Evolutionary conservation across 2,113 vertebrate genomes (phyloP), one percentile per base, ranked within the genome.

Genomic region (Lontra canadensis): DNA sequence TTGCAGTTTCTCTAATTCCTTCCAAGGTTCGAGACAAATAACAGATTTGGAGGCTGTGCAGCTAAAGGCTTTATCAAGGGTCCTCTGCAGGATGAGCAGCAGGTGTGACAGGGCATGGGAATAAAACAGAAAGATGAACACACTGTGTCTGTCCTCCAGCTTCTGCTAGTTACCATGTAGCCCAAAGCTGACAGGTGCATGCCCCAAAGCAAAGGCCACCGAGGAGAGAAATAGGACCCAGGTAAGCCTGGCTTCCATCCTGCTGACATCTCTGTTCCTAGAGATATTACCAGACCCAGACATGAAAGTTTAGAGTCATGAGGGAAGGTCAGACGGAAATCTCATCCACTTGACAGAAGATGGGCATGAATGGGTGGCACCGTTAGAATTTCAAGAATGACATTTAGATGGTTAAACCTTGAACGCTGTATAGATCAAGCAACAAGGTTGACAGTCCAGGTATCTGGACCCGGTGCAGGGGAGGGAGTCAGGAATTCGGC

Each of bases 371-470:
- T 90, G 97, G 87, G 94, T 91, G 98, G 98, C 97, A 96, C 97
- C 96, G 39, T 96, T 95, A 97, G 15, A 0, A 97, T 96, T 97
- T 90, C 89, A 97, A 97, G 95, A 98, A 95, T 88, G 86, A 97
- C 96, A 94, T 97, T 98, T 95, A 96, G 96, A 97, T 94, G 83
- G 59, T 96, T 95, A 96, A 96, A 97, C 95, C 93, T 97, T 82
- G 80, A 92, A 79, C 83, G 83, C 94, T 31, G 49, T 17, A n/a
- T 52, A 78, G 87, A 65, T 98, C 44, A 55, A 23, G 96, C 94
- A 96, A 96, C 98, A 97, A 96, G 91, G 96, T 88, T 96, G 97
- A 97, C 92, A 97, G 96, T 98, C 96, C 98, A 97, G 96, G 96
- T 84, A 67, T 96, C 73, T 95, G 97, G 97, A 39, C 31, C 52